phyloP scores from a whole-genome alignment of 2,888 invertebrate species.

The Xanthorhoe spadicearia region DNA sequence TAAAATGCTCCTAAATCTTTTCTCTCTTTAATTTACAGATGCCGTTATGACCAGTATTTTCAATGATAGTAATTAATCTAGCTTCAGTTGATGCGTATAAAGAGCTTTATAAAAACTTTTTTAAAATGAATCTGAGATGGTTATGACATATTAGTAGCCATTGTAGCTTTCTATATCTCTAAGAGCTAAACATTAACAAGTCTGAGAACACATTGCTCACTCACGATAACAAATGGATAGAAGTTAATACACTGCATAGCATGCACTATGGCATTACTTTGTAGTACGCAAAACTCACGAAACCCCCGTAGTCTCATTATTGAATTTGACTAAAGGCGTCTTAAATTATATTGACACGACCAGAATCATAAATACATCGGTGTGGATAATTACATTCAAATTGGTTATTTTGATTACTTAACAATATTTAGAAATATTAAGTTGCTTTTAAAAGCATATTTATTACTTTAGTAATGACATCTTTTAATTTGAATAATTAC shows the following conservation, averaged over 20 bases:
- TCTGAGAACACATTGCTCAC: neutral
- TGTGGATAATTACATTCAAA: neutral
- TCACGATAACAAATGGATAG: neutral
- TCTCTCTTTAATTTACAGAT: too few species aligned
- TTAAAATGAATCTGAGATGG: too few species aligned
- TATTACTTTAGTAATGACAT: neutral
- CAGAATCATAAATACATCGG: neutral
- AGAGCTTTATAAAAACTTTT: too few species aligned
- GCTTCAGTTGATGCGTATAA: too few species aligned
- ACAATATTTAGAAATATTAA: neutral
- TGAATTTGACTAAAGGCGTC: constrained; percentile 18
- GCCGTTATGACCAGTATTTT: too few species aligned
- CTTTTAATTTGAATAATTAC: neutral
- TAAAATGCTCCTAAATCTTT: too few species aligned
- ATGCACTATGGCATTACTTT: constrained; percentile 1
- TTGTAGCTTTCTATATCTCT: too few species aligned
- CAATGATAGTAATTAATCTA: too few species aligned
- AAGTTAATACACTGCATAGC: neutral
- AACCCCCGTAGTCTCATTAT: constrained; percentile 16
- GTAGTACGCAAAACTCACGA: neutral
- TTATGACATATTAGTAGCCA: neutral
- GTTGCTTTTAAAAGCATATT: neutral
- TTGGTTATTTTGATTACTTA: neutral
- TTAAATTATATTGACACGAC: constrained; percentile 14
- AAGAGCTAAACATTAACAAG: too few species aligned